These are phyloP conservation scores for Pteropus alecto DNA, from an alignment of 2,113 vertebrate genomes.

Conservation along the genomic window DNA sequence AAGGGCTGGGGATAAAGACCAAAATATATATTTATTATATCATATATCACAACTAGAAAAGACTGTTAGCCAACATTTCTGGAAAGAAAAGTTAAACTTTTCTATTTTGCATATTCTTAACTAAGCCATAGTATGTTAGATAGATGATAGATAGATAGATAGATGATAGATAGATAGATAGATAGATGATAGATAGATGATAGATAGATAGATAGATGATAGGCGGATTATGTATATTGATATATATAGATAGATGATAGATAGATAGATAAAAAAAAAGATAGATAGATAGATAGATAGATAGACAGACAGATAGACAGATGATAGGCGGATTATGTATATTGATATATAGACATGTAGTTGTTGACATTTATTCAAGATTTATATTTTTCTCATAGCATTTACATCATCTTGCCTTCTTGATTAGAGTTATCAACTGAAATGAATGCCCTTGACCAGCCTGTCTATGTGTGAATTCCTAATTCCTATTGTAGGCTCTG, in stretches of 20 bases:
- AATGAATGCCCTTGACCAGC: neutral
- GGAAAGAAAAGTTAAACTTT: neutral
- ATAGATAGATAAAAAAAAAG: neutral
- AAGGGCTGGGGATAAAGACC: neutral
- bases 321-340: neutral
- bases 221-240: neutral
- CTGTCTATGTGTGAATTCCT: neutral
- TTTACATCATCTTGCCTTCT: neutral
- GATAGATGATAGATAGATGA: neutral
- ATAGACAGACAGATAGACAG: neutral
- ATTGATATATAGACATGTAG: neutral
- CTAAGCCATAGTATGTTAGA: neutral
- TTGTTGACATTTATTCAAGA: neutral
- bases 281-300: neutral
- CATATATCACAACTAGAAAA: neutral
- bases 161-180: neutral
- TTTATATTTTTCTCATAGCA: neutral
- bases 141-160: neutral
- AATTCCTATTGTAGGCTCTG: neutral
- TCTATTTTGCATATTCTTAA: neutral
- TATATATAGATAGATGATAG: neutral
- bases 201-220: neutral
- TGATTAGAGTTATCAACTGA: neutral
- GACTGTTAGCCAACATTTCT: neutral
- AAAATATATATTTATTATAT: neutral